Evolutionary conservation across 2,888 invertebrate species (phyloP).

Genomic region (Idaea straminata): DNA sequence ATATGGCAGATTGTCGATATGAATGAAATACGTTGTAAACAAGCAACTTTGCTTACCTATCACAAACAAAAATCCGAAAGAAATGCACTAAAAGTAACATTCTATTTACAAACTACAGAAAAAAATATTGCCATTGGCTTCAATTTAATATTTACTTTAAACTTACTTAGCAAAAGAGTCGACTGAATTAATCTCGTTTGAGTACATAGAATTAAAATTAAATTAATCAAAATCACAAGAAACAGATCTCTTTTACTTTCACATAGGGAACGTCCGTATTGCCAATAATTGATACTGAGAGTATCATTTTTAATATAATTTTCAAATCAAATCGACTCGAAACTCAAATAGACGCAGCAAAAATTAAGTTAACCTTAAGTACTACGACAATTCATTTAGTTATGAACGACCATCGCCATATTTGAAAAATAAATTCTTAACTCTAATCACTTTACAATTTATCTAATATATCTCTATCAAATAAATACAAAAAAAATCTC

Average conservation of each 20-base stretch:
- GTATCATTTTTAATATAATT: slow-evolving; percentile 19
- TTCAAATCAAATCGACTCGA: slow-evolving; percentile 19
- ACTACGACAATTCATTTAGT: slow-evolving; percentile 65
- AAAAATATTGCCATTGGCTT: slow-evolving; percentile 48
- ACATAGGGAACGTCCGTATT: slow-evolving; percentile 29
- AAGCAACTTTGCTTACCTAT: slow-evolving; percentile 58
- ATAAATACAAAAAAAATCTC: slow-evolving; percentile 79
- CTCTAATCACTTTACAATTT: slow-evolving; percentile 77
- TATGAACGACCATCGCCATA: slow-evolving; percentile 76
- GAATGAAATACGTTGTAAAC: slow-evolving; percentile 77
- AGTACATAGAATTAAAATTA: slow-evolving; percentile 63
- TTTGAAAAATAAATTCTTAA: slow-evolving; percentile 66
- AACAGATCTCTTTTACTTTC: slow-evolving; percentile 65
- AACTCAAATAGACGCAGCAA: slow-evolving; percentile 48
- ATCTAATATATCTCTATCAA: slow-evolving; percentile 79
- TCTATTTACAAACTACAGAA: slow-evolving; percentile 57
- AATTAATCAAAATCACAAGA: slow-evolving; percentile 66
- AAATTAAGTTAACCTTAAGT: slow-evolving; percentile 72
- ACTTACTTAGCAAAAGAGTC: slow-evolving; percentile 55
- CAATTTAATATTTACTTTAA: slow-evolving; percentile 40
- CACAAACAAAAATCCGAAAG: slow-evolving; percentile 55
- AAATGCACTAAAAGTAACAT: slow-evolving; percentile 67
- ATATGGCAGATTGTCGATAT: slow-evolving; percentile 86
- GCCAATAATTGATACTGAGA: slow-evolving; percentile 21
- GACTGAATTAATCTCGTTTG: slow-evolving; percentile 72